A percentile compares a stretch with the other conserved stretches of the same genome.
phyloP scores from a whole-genome alignment of 2,888 invertebrate genomes.

The Drosophila nigricruria region DNA sequence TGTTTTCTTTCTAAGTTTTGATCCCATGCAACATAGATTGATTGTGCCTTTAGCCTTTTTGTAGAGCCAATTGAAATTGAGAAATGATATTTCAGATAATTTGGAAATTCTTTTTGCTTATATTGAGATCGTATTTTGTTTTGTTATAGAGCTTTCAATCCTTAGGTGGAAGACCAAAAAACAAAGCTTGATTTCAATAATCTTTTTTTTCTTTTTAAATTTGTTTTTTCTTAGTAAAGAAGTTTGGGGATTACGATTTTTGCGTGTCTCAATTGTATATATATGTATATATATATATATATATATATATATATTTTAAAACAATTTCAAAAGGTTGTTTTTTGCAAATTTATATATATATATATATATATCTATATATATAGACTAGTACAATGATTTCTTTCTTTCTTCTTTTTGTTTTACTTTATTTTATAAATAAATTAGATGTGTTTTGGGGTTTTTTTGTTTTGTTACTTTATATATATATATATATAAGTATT shows the following conservation, averaged over 20 bases:
- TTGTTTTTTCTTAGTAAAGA: background rate
- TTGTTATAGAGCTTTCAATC: constrained; percentile 2
- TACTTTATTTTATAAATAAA: constrained; percentile 76
- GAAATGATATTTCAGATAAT: constrained; percentile 26
- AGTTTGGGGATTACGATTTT: constrained; percentile 28
- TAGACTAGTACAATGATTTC: constrained; percentile 73
- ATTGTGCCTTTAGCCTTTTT: constrained; percentile 73
- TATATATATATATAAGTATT: constrained; percentile 48
- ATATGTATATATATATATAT: constrained; percentile 5
- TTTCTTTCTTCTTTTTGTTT: constrained; percentile 35
- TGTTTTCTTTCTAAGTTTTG: constrained; percentile 69
- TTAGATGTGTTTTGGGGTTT: constrained; percentile 66
- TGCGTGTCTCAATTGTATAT: constrained; percentile 37
- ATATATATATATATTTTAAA: too few species aligned
- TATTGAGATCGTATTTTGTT: constrained; percentile 43
- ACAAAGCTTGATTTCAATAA: constrained; percentile 2
- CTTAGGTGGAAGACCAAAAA: constrained; percentile 32
- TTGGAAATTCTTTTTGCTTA: constrained; percentile 33
- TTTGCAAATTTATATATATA: constrained; percentile 1
- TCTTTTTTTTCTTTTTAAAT: background rate
- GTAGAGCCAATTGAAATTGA: constrained; percentile 58
- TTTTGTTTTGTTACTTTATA: constrained; percentile 5
- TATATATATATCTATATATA: constrained; percentile 26
- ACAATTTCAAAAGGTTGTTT: constrained; percentile 23
- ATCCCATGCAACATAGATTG: constrained; percentile 78